Evolutionary conservation across 2,888 invertebrate species (phyloP), one percentile per base, ranked within the genome.

Genomic region (Oegoconia quadripuncta): DNA sequence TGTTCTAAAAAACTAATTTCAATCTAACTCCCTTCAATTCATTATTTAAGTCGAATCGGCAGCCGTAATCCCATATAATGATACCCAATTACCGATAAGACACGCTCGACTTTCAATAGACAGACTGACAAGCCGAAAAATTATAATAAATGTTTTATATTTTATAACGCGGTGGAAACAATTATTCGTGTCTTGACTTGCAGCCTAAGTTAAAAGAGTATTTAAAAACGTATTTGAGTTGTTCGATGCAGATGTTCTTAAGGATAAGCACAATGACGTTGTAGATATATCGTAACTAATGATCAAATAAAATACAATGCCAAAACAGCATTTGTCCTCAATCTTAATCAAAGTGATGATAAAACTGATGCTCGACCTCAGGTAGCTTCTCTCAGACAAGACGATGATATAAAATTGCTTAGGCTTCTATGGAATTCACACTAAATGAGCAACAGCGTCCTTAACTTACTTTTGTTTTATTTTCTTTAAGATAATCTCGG

Each of bases 51-150:
- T 44, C 44, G 52, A 50, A 46, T 48, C 65, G 58, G 55, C 64
- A 59, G 62, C 59, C 46, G 55, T 59, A 66, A 61, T 60, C 61
- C 55, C 58, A 64, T 62, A 49, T 66, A 73, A 76, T 82, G 74
- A 75, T 78, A 73, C 73, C 74, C 80, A 82, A 84, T 86, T 81
- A 82, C 52, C 69, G 74, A 86, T 84, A 76, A 77, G 82, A 72
- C 69, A 83, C 83, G 84, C 82, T 77, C 81, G 78, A 73, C 66
- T 81, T 83, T 75, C 80, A 78, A 86, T 82, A 70, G 83, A 80
- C 66, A 44, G 63, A 71, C 78, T 80, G 83, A 82, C 83, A 82
- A 72, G 73, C 74, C 74, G 76, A 82, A 78, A 72, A 79, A 79
- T 78, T 75, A 76, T 78, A 76, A 80, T 79, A 79, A 81, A 79